Base-by-base conservation (phyloP, 2,888 invertebrate species). In the Xestia sexstrigata region DNA sequence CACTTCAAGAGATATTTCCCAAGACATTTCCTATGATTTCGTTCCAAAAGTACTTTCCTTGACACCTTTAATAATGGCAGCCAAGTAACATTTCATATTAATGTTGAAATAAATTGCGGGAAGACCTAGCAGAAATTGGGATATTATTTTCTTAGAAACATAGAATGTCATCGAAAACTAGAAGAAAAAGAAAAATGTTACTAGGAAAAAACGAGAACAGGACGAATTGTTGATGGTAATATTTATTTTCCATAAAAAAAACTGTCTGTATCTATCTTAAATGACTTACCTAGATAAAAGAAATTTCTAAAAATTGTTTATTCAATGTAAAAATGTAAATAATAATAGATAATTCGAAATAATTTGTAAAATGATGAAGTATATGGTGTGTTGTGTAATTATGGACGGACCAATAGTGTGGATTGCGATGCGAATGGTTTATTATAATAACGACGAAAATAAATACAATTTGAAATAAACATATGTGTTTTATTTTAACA, bases 381-480 rank as follows among this genome's bases (percentile, higher is more conserved):
- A 78, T 84, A 86, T 85, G 79, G 84, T 84, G 76, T 87, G 82
- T 81, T 79, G 81, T 82, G 89, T 88, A 89, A 72, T 81, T 92
- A 87, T 92, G 93, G 91, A 90, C 88, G 95, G 95, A 95, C 95
- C 95, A 95, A 95, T 92, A 90, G 92, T 91, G 89, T 89, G 92
- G 90, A 85, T 85, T 90, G 89, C 69, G 82, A 78, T 73, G 82
- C 77, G 89, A 90, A 89, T 87, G 91, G 86, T 88, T 88, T 82
- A 81, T 72, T 84, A 78, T 85, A 79, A 77, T 86, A 83, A 81
- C 49, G 71, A 76, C 35, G 60, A 81, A 78, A 91, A 91, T 92
- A 91, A 92, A 92, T 91, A 92, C 89, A 89, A 91, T 90, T 92
- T 93, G 87, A 93, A 93, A 92, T 91, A 92, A 87, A 73, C 78